These are phyloP conservation scores for Threskiornis aethiopicus DNA, from an alignment of 2,797 vertebrate genomes.

Conservation along the genomic window DNA sequence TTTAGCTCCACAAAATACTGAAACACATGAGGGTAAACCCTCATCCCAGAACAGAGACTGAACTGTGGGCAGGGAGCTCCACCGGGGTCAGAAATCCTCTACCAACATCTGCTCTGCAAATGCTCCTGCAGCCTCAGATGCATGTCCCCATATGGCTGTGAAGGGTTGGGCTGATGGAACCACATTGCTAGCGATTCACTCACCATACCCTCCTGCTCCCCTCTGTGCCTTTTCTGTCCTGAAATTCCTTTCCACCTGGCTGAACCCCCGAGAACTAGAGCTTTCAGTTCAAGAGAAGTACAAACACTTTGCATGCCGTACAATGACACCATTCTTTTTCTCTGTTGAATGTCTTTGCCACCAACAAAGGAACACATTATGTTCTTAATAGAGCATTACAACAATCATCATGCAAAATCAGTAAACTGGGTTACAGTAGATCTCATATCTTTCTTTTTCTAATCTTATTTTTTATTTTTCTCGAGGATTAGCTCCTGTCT, in stretches of 20 bases:
- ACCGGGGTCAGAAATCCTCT: not conserved
- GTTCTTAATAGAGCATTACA: not conserved
- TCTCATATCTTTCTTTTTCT: not conserved
- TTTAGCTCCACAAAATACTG: not conserved
- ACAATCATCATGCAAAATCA: not conserved
- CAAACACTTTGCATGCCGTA: not conserved
- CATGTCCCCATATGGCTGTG: not conserved
- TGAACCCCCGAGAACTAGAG: not conserved
- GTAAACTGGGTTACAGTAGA: not conserved
- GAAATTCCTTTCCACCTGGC: constrained; percentile 4
- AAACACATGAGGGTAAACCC: not conserved
- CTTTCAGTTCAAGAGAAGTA: not conserved
- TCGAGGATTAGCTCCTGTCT: not conserved
- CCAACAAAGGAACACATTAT: not conserved
- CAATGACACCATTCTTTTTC: not conserved
- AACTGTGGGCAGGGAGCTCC: constrained; percentile 15
- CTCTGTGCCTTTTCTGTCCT: not conserved
- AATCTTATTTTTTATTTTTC: not conserved
- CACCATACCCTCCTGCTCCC: not conserved
- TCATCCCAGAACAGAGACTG: not conserved
- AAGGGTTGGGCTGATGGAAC: not conserved
- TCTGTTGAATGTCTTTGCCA: not conserved
- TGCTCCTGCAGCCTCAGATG: not conserved
- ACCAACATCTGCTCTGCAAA: constrained; percentile 54
- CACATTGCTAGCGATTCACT: not conserved